Evolutionary conservation across 2,888 invertebrate species (phyloP).

Genomic region (Tenthredo amoena): DNA sequence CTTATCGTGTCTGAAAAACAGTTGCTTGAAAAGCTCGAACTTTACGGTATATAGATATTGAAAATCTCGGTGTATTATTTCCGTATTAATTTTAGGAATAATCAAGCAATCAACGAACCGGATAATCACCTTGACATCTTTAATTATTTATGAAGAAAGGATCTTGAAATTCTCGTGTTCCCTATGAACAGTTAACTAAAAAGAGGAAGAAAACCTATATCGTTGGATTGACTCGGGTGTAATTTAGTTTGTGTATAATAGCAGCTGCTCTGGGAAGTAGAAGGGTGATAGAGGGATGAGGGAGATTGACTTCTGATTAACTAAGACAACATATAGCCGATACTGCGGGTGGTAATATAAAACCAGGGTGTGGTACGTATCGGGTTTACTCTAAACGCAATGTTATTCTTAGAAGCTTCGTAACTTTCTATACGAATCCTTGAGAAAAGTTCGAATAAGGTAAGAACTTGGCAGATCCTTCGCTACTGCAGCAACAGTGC

Average conservation of each 20-base stretch:
- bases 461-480: slow-evolving; percentile 15
- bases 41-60: not conserved
- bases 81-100: not conserved
- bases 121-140: not conserved
- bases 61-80: not conserved
- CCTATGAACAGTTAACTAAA: not conserved
- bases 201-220: not conserved
- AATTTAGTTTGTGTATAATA: not conserved
- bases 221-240: not conserved
- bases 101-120: not conserved
- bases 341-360: not conserved
- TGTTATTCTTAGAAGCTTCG: not conserved
- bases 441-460: not conserved
- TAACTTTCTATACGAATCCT: not conserved
- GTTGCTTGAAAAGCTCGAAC: not conserved
- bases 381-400: not conserved
- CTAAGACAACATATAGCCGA: not conserved
- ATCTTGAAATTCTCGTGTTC: not conserved
- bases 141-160: not conserved
- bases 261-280: not conserved
- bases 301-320: slow-evolving; percentile 11
- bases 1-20: not conserved
- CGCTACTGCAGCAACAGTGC: not conserved
- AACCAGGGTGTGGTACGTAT: slow-evolving; percentile 16
- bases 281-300: not conserved